Evolutionary conservation across 2,113 vertebrate species (phyloP), one percentile per base, ranked within the genome.

Genomic region (Mixornis gularis): DNA sequence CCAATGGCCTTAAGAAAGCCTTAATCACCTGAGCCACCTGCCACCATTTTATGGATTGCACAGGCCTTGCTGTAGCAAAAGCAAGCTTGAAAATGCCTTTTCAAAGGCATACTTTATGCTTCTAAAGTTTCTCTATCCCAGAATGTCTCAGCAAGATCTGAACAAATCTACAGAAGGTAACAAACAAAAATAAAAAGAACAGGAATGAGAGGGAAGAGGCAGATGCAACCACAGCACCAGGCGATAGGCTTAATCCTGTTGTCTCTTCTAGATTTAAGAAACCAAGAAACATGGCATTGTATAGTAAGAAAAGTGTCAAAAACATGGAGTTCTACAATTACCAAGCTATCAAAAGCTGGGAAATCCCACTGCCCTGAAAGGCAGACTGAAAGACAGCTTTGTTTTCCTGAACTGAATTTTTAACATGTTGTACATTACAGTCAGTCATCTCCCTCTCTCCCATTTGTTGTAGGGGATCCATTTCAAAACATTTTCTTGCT

Each of bases 401-500:
- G 1, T 71, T 82, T 88, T 62, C 82, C 91, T 68, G 77, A 88
- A 79, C 46, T 79, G 91, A 76, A 79, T 93, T 81, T 87, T 85
- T 89, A 94, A 79, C 59, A 70, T 13, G 3, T 17, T 44, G n/a
- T 63, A 58, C 20, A 18, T 27, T 92, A 51, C 89, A 94, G 89
- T 56, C 70, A 95, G 92, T 79, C 86, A 94, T 72, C 38, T 94
- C 92, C 92, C 94, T 91, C 46, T 89, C 80, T 94, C 84, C 87
- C 73, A 69, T 95, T 96, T 96, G 94, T 95, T 89, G 87, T 72
- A 93, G 41, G 73, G 40, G 58, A 95, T 92, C 86, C 78, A 85
- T 96, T 96, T 94, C 92, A 94, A 96, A 90, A 90, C 91, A 93
- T 69, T 96, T 95, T 46, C 46, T 79, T 82, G 70, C 73, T 94